Conservation (phyloP, 2,888 invertebrate species). For the Cataglyphis altisquamis region DNA sequence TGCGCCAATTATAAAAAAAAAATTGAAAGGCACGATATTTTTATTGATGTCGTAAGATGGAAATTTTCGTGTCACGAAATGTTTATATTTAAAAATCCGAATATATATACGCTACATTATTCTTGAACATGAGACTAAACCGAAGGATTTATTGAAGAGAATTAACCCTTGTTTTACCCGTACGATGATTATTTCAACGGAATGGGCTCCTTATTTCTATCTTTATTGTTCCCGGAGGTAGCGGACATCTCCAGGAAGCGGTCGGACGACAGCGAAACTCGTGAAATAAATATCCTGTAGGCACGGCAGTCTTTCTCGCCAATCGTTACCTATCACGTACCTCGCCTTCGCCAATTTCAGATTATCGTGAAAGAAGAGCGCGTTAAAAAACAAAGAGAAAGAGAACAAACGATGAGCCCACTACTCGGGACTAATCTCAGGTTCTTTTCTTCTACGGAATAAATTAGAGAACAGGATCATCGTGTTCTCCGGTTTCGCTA, state of each 20-base stretch:
- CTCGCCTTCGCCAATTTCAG: not conserved
- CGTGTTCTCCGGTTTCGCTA: conserved; percentile 58
- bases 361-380: not conserved
- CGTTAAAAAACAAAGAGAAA: not conserved
- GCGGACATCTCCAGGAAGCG: not conserved
- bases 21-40: not conserved
- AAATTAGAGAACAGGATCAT: conserved; percentile 43
- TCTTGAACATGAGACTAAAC: not conserved
- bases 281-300: conserved; percentile 36
- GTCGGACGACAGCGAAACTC: not conserved
- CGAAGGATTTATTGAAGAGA: not conserved
- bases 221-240: not conserved
- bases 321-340: conserved; percentile 22
- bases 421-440: conserved; percentile 47
- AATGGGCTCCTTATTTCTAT: not conserved
- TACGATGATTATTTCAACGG: conserved; percentile 30
- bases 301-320: not conserved
- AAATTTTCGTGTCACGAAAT: not conserved
- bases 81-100: not conserved
- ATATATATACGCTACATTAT: conserved; percentile 8
- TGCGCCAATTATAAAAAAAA: not conserved
- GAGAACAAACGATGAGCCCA: not conserved
- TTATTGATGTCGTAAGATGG: not conserved
- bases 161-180: not conserved
- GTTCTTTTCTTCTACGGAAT: conserved; percentile 13